These are phyloP conservation scores for Pseudolaguvia tuberculata DNA, from an alignment of 2,113 vertebrate genomes.

Conservation along the genomic window DNA sequence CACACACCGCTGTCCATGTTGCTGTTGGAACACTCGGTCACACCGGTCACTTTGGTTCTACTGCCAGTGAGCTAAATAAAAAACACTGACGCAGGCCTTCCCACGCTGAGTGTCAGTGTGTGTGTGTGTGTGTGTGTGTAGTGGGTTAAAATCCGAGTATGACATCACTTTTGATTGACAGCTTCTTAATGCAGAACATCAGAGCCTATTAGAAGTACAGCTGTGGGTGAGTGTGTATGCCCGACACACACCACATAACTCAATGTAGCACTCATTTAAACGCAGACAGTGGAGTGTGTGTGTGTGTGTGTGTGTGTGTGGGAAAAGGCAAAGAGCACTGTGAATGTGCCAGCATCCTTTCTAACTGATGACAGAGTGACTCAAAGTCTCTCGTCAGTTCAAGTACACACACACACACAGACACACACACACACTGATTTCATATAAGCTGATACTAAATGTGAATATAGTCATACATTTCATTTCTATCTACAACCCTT, in stretches of 20 bases:
- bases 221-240: slow-evolving; percentile 22
- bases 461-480: too few relatives aligned
- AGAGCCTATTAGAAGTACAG: slow-evolving; percentile 33
- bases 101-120: slow-evolving; percentile 23
- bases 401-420: slow-evolving; percentile 11
- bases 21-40: slow-evolving; percentile 18
- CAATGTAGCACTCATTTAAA: slow-evolving; percentile 43
- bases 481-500: background rate
- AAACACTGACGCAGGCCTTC: slow-evolving; percentile 21
- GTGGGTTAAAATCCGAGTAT: slow-evolving; percentile 27
- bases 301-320: slow-evolving; percentile 56
- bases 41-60: slow-evolving; percentile 25
- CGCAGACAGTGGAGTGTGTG: slow-evolving; percentile 5
- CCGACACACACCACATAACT: slow-evolving; percentile 40
- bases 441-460: too few relatives aligned
- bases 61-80: slow-evolving; percentile 28
- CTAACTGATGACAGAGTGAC: slow-evolving; percentile 62
- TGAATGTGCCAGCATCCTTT: slow-evolving; percentile 66
- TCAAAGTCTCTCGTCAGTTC: slow-evolving; percentile 18
- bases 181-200: slow-evolving; percentile 33
- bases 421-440: background rate
- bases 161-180: slow-evolving; percentile 37
- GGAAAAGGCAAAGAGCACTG: slow-evolving; percentile 56
- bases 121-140: slow-evolving; percentile 18
- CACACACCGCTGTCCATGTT: slow-evolving; percentile 18